Evolutionary conservation across 2,797 vertebrate genomes (phyloP).

Genomic region (Sphaeramia orbicularis): DNA sequence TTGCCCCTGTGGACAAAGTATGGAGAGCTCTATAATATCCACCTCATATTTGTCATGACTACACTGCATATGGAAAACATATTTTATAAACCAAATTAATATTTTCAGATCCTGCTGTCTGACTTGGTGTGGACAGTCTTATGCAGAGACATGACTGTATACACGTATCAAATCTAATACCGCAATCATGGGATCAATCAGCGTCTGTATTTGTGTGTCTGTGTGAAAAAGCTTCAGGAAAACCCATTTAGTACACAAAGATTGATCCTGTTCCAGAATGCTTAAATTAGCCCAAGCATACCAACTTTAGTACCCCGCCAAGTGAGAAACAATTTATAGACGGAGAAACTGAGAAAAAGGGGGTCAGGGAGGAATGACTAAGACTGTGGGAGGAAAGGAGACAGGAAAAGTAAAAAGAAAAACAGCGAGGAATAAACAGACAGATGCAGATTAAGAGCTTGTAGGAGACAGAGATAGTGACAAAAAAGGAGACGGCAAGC

Average conservation of each 20-base stretch:
- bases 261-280: constrained; percentile 55
- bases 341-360: constrained; percentile 28
- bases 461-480: constrained; percentile 3
- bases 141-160: neutral
- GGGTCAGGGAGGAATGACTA: constrained; percentile 43
- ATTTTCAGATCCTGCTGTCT: neutral
- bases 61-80: neutral
- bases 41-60: too few species aligned
- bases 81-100: neutral
- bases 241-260: constrained; percentile 24
- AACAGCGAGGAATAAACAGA: constrained; percentile 28
- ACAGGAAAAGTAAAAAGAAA: constrained; percentile 13
- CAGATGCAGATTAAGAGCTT: constrained; percentile 19
- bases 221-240: constrained; percentile 10
- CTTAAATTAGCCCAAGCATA: constrained; percentile 47
- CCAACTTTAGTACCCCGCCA: constrained; percentile 29
- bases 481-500: constrained; percentile 4
- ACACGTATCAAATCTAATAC: neutral
- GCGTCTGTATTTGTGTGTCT: neutral
- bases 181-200: constrained; percentile 6
- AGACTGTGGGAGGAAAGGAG: constrained; percentile 32
- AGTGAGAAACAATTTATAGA: constrained; percentile 57
- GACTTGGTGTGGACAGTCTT: neutral
- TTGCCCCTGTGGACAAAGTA: too few species aligned
- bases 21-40: too few species aligned